Evolutionary conservation across 2,888 invertebrate genomes (phyloP).

Genomic region (Netelia fuscicornis): DNA sequence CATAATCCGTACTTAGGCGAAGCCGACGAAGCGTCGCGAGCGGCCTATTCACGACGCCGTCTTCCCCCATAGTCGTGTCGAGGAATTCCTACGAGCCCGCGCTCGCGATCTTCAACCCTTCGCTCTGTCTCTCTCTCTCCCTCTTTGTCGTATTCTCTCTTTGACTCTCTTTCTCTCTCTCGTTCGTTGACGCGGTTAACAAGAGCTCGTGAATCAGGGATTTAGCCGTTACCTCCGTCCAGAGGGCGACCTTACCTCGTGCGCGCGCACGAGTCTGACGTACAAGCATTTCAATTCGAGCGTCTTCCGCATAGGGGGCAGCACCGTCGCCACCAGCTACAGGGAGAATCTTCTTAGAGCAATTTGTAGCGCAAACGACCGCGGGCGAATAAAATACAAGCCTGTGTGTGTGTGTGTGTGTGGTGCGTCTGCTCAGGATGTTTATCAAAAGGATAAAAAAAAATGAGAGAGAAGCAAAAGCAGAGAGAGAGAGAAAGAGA

Average conservation of each 20-base stretch:
- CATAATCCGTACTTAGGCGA: conserved; percentile 62
- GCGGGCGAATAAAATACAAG: conserved; percentile 72
- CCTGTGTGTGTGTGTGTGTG: background rate
- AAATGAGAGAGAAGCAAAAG: conserved; percentile 64
- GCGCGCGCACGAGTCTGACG: background rate
- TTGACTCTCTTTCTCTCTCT: conserved; percentile 5
- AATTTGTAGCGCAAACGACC: conserved; percentile 79
- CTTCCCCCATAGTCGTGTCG: background rate
- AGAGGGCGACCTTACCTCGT: conserved; percentile 53
- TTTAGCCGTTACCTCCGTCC: conserved; percentile 68
- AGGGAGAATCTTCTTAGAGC: conserved; percentile 78
- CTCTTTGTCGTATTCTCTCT: conserved; percentile 9
- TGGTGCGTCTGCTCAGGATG: conserved; percentile 43
- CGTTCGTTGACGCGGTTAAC: conserved; percentile 67
- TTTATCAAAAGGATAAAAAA: conserved; percentile 72
- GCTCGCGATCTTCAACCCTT: conserved; percentile 20
- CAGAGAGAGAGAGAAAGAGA: background rate
- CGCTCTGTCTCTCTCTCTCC: conserved; percentile 7
- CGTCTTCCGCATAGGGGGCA: background rate
- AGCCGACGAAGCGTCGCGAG: conserved; percentile 40
- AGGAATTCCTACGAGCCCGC: conserved; percentile 31
- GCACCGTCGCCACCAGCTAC: conserved; percentile 5
- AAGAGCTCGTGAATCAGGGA: conserved; percentile 75
- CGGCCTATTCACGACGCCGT: conserved; percentile 42
- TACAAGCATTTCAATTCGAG: conserved; percentile 35